These are phyloP conservation scores for Propithecus perrieri DNA, from an alignment of 2,797 vertebrate species.

Conservation along the genomic window DNA sequence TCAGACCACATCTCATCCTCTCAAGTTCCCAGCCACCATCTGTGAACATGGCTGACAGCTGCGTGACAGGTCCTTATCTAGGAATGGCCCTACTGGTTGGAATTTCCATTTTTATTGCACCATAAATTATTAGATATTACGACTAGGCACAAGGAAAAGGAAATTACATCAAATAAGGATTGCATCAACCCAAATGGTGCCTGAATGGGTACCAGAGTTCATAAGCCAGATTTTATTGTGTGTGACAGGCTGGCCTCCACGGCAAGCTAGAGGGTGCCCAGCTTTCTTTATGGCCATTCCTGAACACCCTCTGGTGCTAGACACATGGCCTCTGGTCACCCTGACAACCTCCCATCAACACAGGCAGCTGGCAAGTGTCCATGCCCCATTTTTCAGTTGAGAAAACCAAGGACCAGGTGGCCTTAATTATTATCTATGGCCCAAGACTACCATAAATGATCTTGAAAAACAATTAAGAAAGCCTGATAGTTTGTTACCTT, in stretches of 20 bases:
- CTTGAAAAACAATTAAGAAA: not conserved
- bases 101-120: constrained; percentile 51
- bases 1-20: not conserved
- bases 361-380: constrained; percentile 21
- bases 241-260: not conserved
- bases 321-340: constrained; percentile 46
- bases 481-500: not conserved
- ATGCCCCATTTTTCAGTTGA: constrained; percentile 26
- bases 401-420: constrained; percentile 42
- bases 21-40: not conserved
- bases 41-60: constrained; percentile 45
- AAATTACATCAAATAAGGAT: constrained; percentile 56
- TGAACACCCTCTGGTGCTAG: not conserved
- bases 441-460: not conserved
- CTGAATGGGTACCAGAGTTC: constrained; percentile 29
- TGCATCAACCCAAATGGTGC: not conserved
- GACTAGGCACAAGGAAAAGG: constrained; percentile 12
- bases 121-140: constrained; percentile 54
- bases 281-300: not conserved
- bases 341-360: not conserved
- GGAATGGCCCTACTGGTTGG: not conserved
- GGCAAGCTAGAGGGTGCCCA: not conserved
- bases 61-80: constrained; percentile 50
- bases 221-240: constrained; percentile 37
- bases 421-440: not conserved